phyloP scores from a whole-genome alignment of 2,888 invertebrate genomes.

The Harpalus rufipes region DNA sequence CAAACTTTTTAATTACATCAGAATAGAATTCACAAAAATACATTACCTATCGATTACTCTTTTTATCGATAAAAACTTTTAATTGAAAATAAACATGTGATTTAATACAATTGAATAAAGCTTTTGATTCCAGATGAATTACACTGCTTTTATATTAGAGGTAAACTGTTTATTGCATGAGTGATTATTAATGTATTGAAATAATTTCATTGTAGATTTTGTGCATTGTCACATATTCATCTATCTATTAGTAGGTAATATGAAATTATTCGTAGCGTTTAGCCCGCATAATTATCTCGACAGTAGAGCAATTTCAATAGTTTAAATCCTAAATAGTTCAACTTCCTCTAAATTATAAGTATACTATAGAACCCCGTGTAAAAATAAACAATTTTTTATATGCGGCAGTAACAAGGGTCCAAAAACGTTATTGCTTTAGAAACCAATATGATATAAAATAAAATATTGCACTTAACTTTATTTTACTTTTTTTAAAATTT shows the following conservation, averaged over 20 bases:
- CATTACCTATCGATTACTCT: background rate
- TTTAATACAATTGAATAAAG: slow-evolving; percentile 17
- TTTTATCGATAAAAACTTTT: background rate
- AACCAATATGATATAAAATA: too few relatives aligned
- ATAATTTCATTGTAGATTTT: slow-evolving; percentile 19
- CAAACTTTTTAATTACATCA: too few relatives aligned
- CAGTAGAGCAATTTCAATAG: too few relatives aligned
- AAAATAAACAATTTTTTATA: too few relatives aligned
- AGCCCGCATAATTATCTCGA: too few relatives aligned
- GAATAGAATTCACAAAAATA: background rate
- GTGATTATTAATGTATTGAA: background rate
- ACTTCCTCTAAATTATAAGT: too few relatives aligned
- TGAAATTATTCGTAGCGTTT: background rate
- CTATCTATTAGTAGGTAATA: background rate
- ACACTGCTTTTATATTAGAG: slow-evolving; percentile 30
- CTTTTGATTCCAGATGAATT: slow-evolving; percentile 46
- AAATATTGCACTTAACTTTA: too few relatives aligned
- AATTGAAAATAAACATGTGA: background rate
- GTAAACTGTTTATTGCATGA: slow-evolving; percentile 43
- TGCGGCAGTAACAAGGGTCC: too few relatives aligned
- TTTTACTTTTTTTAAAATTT: too few relatives aligned
- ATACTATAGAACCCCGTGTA: too few relatives aligned
- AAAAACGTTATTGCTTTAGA: too few relatives aligned
- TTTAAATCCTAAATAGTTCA: too few relatives aligned
- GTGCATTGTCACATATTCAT: slow-evolving; percentile 18